Base-by-base conservation (phyloP, 2,797 vertebrate genomes). In the Ispidina lecontei region DNA sequence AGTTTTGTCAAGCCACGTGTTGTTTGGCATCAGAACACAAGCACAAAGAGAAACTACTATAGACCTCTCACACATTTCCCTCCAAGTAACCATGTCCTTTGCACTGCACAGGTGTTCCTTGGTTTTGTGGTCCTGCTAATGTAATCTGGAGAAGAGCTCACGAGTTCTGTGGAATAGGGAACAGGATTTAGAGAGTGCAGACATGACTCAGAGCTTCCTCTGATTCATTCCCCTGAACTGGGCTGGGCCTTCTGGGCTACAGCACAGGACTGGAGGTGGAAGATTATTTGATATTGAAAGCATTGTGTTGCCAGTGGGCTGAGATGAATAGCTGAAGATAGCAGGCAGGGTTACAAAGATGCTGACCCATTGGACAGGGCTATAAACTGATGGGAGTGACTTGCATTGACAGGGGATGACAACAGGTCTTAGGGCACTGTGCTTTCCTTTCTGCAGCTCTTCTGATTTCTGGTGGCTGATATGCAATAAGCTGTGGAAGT, bases 261-360 rank as follows among this genome's bases (percentile, higher is more conserved):
- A 58, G 35, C 56, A 67, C 56, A 28, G 39, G 52, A 13, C 47
- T 70, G 74, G 77, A 68, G 58, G 56, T 39, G 39, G 35, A 54
- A 15, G 47, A 87, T 92, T 86, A 67, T 70, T 83, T 91, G 62
- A 47, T 76, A 83, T 80, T 74, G 67, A 73, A 82, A 86, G 60
- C 56, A 35, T 26, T 73, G 56, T 84, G 67, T 91, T 89, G 63
- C 46, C 52, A 62, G 22, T 52, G 54, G 59, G 51, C 47, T 91
- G 46, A 60, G 54, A 63, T 46, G 54, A 95, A 74, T 46, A 96
- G 67, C 64, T 73, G 72, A 84, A 78, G 74, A 46, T 56, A 85
- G 47, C 64, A 78, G 84, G 54, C 72, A 81, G 65, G 49, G 14
- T 77, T 77, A 59, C 62, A 44, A 37, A 78, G 59, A 65, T 33